Conservation (phyloP, 2,113 vertebrate genomes). For the Solea solea region DNA sequence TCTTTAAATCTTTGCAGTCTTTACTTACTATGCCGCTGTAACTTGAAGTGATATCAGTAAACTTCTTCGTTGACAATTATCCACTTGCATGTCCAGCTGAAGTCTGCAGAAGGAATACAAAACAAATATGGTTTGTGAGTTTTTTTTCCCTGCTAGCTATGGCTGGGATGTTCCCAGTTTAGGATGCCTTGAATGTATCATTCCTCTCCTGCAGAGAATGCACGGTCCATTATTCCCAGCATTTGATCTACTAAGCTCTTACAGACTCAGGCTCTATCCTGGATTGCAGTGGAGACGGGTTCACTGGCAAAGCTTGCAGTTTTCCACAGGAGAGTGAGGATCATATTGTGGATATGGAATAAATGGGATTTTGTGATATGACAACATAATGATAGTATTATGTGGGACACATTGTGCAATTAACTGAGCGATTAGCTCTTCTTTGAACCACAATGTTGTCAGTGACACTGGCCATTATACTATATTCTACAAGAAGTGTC, state of each 20-base stretch:
- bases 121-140: constrained; percentile 17
- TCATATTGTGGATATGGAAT: constrained; percentile 39
- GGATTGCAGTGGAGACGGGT: constrained; percentile 24
- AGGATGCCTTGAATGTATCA: constrained; percentile 30
- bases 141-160: neutral
- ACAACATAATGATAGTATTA: constrained; percentile 27
- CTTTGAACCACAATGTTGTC: no score
- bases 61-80: constrained; percentile 9
- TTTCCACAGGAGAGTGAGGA: constrained; percentile 42
- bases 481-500: no score
- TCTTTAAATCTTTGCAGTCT: neutral
- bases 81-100: constrained; percentile 7
- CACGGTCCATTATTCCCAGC: constrained; percentile 12
- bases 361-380: constrained; percentile 27
- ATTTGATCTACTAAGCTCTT: constrained; percentile 35
- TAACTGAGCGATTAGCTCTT: no score
- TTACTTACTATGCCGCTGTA: neutral
- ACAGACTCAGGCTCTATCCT: constrained; percentile 32
- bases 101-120: neutral
- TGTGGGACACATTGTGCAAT: neutral
- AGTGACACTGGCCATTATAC: no score
- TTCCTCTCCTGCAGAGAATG: constrained; percentile 33
- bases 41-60: constrained; percentile 22
- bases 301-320: constrained; percentile 24
- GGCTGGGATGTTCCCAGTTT: constrained; percentile 50